These are phyloP conservation scores for Cactoblastis cactorum DNA, from an alignment of 2,888 invertebrate species.

Conservation along the genomic window DNA sequence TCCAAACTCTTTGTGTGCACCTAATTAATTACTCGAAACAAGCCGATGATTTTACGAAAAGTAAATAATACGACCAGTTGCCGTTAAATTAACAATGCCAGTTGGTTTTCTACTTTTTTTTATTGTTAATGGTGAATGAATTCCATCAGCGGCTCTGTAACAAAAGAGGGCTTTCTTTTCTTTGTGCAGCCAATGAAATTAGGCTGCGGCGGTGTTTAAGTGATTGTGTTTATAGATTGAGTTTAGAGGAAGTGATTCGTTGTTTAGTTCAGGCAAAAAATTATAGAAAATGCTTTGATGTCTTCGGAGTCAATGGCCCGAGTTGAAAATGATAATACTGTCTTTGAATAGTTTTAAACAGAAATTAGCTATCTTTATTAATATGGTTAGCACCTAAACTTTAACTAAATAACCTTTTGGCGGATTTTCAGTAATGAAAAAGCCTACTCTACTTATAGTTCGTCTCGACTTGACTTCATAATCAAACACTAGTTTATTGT, in stretches of 20 bases:
- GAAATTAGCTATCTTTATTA: too few relatives aligned
- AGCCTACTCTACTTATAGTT: too few relatives aligned
- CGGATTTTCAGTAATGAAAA: too few relatives aligned
- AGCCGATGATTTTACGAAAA: slow-evolving; percentile 75
- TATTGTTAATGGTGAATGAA: slow-evolving; percentile 38
- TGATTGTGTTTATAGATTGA: slow-evolving; percentile 16
- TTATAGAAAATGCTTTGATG: neutral
- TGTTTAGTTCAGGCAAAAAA: neutral
- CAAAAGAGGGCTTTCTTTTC: slow-evolving; percentile 47
- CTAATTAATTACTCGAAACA: slow-evolving; percentile 78
- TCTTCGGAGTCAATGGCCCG: neutral
- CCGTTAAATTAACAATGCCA: slow-evolving; percentile 65
- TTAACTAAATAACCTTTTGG: too few relatives aligned
- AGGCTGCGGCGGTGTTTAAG: slow-evolving; percentile 30
- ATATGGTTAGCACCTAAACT: too few relatives aligned
- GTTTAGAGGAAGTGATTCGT: slow-evolving; percentile 4
- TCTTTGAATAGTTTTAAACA: too few relatives aligned
- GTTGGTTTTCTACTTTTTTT: slow-evolving; percentile 55
- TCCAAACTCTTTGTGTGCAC: slow-evolving; percentile 53
- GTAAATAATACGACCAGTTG: slow-evolving; percentile 64
- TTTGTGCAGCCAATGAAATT: slow-evolving; percentile 48
- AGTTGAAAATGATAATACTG: neutral
- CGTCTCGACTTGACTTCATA: too few relatives aligned
- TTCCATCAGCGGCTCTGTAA: slow-evolving; percentile 35
- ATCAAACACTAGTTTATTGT: too few relatives aligned